Percentiles rank a stretch among this genome's conserved stretches.
Conservation (phyloP, 2,888 invertebrate genomes). For the Eutolmus rufibarbis region DNA sequence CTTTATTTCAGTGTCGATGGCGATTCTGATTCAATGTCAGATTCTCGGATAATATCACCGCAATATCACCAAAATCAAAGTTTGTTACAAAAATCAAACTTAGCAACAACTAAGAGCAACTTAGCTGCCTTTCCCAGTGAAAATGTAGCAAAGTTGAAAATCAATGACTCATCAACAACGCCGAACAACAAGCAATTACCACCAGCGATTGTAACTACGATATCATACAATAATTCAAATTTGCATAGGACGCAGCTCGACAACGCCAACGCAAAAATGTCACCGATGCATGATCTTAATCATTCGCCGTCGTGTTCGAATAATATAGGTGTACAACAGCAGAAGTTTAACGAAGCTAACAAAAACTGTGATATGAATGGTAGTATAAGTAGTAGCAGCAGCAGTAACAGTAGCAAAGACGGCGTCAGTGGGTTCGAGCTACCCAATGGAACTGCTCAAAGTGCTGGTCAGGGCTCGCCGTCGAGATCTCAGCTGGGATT, state of each 20-base stretch:
- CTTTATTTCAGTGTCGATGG: constrained; percentile 64
- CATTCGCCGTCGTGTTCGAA: constrained; percentile 48
- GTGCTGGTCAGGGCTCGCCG: constrained; percentile 76
- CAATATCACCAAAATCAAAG: constrained; percentile 29
- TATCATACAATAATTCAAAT: constrained; percentile 44
- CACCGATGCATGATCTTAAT: constrained; percentile 33
- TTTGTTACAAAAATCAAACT: constrained; percentile 5
- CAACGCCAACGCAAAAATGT: constrained; percentile 5
- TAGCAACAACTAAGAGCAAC: constrained; percentile 5
- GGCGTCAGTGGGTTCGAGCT: constrained; percentile 49
- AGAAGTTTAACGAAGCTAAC: constrained; percentile 50
- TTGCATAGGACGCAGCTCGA: constrained; percentile 16
- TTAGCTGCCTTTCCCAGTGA: constrained; percentile 36
- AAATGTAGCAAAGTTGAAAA: constrained; percentile 41
- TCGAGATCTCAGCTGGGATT: constrained; percentile 74
- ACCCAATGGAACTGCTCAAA: constrained; percentile 66
- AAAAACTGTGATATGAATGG: constrained; percentile 53
- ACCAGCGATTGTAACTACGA: neutral
- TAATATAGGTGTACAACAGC: constrained; percentile 37
- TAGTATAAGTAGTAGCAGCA: constrained; percentile 49
- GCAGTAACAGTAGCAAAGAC: constrained; percentile 42
- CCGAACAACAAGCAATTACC: neutral
- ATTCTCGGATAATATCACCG: constrained; percentile 68
- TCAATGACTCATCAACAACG: neutral
- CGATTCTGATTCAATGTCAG: constrained; percentile 69